These are phyloP conservation scores for Euwallacea fornicatus DNA, from an alignment of 1,140 invertebrate species.

Conservation along the genomic window DNA sequence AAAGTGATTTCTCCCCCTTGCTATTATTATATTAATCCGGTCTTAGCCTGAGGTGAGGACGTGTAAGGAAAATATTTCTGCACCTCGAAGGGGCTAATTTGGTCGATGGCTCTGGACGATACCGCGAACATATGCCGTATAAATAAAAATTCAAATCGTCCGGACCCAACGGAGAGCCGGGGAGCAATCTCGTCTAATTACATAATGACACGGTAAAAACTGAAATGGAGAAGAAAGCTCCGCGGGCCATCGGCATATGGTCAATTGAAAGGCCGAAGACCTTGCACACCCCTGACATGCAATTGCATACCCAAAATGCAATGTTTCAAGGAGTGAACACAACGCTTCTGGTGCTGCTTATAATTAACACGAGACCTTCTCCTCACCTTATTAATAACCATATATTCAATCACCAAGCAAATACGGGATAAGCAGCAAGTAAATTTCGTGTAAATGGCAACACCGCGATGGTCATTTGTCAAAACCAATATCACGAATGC, in stretches of 20 bases:
- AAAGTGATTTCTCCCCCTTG: constrained; percentile 3
- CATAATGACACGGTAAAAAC: constrained; percentile 6
- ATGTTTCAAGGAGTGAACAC: too few relatives aligned
- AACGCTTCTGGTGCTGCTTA: too few relatives aligned
- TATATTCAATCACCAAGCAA: too few relatives aligned
- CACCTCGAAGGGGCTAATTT: constrained; percentile 3
- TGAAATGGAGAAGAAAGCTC: neutral
- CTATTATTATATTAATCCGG: constrained; percentile 1
- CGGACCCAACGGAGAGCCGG: neutral
- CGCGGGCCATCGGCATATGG: constrained; percentile 2
- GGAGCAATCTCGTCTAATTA: constrained; percentile 5
- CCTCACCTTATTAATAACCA: too few relatives aligned
- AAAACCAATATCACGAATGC: too few relatives aligned
- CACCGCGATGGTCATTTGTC: too few relatives aligned
- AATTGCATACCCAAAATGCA: too few relatives aligned
- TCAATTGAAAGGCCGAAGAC: neutral
- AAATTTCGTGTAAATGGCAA: too few relatives aligned
- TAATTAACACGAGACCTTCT: too few relatives aligned
- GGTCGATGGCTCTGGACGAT: neutral
- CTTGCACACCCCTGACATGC: neutral
- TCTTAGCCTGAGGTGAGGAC: neutral
- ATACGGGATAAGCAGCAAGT: too few relatives aligned
- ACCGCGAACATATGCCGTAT: constrained; percentile 3
- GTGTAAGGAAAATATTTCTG: neutral
- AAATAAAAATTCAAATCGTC: constrained; percentile 6